Evolutionary conservation across 2,113 vertebrate genomes (phyloP), one percentile per base, ranked within the genome.

Genomic region (Epinephelus lanceolatus): DNA sequence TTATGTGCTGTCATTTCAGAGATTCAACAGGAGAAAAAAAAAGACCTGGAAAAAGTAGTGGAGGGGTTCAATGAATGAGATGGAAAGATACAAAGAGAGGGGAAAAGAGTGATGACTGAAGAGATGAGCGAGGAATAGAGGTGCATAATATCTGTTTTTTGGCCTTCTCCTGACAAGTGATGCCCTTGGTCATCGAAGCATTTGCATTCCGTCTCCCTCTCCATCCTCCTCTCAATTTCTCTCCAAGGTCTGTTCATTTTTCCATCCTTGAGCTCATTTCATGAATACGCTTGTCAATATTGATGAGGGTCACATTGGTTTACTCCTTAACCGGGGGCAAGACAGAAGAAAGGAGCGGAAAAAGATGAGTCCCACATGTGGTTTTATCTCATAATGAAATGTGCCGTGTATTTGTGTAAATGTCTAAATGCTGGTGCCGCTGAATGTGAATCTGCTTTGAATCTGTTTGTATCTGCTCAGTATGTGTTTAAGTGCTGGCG

Each of bases 241-340:
- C 84, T 83, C 63, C 37, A 71, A 95, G 92, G 81, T 78, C 88
- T 74, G 40, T 86, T 94, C 73, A 90, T 92, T 93, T 93, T 84
- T 88, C 84, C 91, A 93, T 93, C 74, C 94, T 92, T 85, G 86
- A 93, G 90, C 71, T 89, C 65, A 81, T 88, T 86, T 77, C 92
- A 93, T 89, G 93, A 95, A 95, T 92, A 95, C 79, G 94, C 94
- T 94, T 94, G 96, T 96, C 95, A 97, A 96, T 96, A 96, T 95
- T 96, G 96, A 96, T 96, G 95, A 95, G 94, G 77, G 92, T 49
- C 89, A 86, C 90, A 81, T 73, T 91, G 91, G 83, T 95, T 94
- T 94, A 93, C 95, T 93, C 93, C 93, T 94, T 95, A 86, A 90
- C 95, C 94, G 89, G 45, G 55, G 75, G 78, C 5, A 55, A 47